phyloP scores from a whole-genome alignment of 2,797 vertebrate species.

The Sebastes baramenuke region DNA sequence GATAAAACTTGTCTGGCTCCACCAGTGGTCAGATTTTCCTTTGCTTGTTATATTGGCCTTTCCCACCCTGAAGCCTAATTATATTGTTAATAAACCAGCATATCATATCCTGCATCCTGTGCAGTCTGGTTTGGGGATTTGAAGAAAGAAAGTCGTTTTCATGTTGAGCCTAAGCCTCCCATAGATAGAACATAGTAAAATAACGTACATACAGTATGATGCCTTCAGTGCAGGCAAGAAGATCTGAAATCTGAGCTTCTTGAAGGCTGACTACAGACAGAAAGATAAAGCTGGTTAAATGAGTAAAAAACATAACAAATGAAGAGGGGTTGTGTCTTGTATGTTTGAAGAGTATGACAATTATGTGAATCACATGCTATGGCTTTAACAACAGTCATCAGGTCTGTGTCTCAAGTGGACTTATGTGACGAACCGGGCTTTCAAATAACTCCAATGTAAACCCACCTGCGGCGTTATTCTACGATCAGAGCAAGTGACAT shows the following conservation, averaged over 20 bases:
- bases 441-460: no score
- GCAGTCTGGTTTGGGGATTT: conserved; percentile 15
- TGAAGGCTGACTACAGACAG: neutral
- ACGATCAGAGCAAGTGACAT: no score
- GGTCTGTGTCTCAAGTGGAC: neutral
- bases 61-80: conserved; percentile 22
- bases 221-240: neutral
- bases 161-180: neutral
- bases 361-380: neutral
- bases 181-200: neutral
- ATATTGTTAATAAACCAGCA: conserved; percentile 26
- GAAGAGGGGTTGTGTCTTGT: neutral
- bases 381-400: neutral
- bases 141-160: neutral
- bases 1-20: neutral
- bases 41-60: conserved; percentile 28
- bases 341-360: neutral
- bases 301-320: neutral
- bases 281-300: neutral
- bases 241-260: neutral
- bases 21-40: neutral
- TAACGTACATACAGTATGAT: neutral
- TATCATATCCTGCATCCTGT: conserved; percentile 27
- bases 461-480: no score
- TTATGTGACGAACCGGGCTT: no score